Evolutionary conservation across 1,140 invertebrate species (phyloP), one percentile per base, ranked within the genome.

Genomic region (Formica selysi): DNA sequence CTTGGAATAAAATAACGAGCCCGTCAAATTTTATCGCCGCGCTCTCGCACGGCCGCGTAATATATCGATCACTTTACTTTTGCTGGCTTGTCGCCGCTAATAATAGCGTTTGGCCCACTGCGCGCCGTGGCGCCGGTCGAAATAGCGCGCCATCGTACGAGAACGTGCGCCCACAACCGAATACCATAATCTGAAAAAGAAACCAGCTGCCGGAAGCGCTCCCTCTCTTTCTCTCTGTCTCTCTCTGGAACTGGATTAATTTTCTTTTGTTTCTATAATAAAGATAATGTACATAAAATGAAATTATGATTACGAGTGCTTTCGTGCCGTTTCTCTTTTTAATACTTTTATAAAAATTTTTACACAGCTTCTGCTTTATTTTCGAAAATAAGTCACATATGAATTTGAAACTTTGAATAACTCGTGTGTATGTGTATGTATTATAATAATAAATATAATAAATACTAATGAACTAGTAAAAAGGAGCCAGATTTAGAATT

Each of bases 71-170:
- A 83, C 74, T 74, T 62, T 65, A 44, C 89, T 85, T 85, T 85
- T 64, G 64, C 80, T 74, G 78, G 85, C 71, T 81, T 68, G 61
- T 65, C 80, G 48, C n/a, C 32, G 67, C 89, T 90, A 90, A 90
- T 87, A 89, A 90, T 90, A 90, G 81, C 62, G 71, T 84, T 87
- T 90, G 80, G 80, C 88, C 89, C 86, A 85, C 59, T 85, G 79
- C 88, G 54, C 79, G 73, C 26, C 38, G 57, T 87, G 86, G 88
- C 88, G 88, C 88, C 88, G 76, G 38, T n/a, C 36, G 76, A 73
- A 83, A 78, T 80, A 81, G 65, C 76, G 29, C 68, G 71, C 32
- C 64, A 86, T n/a, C 61, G 44, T 7, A 65, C 78, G 83, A 87
- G 86, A 89, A 83, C 36, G 32, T 57, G 3, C 65, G 65, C 22